phyloP scores from a whole-genome alignment of 2,797 vertebrate genomes.

The Eremophila alpestris region DNA sequence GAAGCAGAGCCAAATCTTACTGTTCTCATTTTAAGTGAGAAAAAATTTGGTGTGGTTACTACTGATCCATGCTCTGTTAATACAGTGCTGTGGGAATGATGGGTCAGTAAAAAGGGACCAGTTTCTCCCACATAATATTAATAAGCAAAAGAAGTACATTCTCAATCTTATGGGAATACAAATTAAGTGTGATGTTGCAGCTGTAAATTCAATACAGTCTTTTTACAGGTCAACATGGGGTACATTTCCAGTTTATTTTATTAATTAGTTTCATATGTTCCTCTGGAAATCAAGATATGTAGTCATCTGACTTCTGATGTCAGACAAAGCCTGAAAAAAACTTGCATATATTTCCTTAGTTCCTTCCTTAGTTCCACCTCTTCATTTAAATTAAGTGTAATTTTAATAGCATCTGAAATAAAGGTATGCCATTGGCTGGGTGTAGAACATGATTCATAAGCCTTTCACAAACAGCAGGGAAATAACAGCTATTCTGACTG shows the following conservation, averaged over 20 bases:
- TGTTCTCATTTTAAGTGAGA: not conserved
- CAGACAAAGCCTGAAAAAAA: not conserved
- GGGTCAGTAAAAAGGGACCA: not conserved
- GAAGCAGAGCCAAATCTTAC: not conserved
- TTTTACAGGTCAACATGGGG: not conserved
- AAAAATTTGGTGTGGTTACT: not conserved
- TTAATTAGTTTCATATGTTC: not conserved
- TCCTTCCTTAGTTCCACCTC: slow-evolving; percentile 10
- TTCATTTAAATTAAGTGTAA: slow-evolving; percentile 24
- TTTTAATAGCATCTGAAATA: slow-evolving; percentile 69
- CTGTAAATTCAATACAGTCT: not conserved
- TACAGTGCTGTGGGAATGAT: not conserved
- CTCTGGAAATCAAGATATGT: not conserved
- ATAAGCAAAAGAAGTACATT: not conserved
- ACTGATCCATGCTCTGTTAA: not conserved
- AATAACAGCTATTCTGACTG: slow-evolving; percentile 62
- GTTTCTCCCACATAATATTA: not conserved
- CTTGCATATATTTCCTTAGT: not conserved
- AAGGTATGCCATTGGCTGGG: slow-evolving; percentile 46
- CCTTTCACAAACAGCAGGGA: slow-evolving; percentile 70
- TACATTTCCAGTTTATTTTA: not conserved
- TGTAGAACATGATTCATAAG: slow-evolving; percentile 67
- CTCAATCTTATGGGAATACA: not conserved
- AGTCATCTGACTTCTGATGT: not conserved
- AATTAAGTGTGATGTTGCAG: not conserved